Evolutionary conservation across 2,888 invertebrate species (phyloP), one percentile per base, ranked within the genome.

Genomic region (Ennomos quercinarius): DNA sequence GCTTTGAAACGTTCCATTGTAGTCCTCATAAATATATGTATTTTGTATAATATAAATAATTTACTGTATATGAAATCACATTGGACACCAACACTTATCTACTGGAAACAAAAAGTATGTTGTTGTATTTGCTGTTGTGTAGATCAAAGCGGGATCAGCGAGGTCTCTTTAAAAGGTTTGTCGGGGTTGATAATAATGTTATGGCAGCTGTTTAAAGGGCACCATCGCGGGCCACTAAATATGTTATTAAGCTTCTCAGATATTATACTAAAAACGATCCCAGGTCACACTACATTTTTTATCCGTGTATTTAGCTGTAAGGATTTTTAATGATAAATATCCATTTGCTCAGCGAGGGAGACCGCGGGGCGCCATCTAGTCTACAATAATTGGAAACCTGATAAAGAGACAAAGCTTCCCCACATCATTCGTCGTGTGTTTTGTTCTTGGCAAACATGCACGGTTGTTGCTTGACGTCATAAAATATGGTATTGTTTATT

Each of bases 41-140:
- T 72, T n/a, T 71, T 39, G 36, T 74, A 79, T 56, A 39, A 48
- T 43, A 80, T 82, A 84, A 82, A 86, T 87, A 84, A 78, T 72
- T 81, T 78, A 73, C 86, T 86, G 82, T 84, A 81, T 88, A 87
- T 85, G 87, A 80, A 83, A 87, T 88, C 89, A 89, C 89, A 91
- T 87, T 86, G 85, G 86, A 27, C 82, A 82, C 80, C 78, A 71
- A 72, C 78, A 77, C 80, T 81, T 84, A 82, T 80, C 83, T 86
- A 74, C 70, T 80, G 76, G 57, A 74, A 70, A 56, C 63, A 61
- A 63, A 56, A 61, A 43, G 35, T 48, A 43, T 52, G 48, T 46
- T 50, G 53, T 59, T 63, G 10, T 63, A 65, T 66, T 57, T 41
- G 65, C 48, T 46, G 53, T 34, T 50, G 52, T 63, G 64, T 65